phyloP scores from a whole-genome alignment of 2,888 invertebrate genomes.

The Pheosia tremula region DNA sequence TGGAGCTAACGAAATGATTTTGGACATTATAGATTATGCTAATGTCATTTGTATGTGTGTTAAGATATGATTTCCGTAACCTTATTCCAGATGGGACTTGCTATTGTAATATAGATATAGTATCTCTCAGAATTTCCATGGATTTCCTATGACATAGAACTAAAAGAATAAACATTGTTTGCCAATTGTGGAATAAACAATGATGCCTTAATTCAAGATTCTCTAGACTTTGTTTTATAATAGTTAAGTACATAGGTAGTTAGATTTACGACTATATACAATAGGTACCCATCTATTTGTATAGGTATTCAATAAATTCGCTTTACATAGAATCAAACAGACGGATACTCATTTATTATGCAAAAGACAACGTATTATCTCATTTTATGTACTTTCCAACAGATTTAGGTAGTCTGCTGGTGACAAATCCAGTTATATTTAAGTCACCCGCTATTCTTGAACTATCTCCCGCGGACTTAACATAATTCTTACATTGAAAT shows the following conservation, averaged over 20 bases:
- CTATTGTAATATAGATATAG: too few species aligned
- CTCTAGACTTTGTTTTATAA: too few species aligned
- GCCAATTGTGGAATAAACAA: too few species aligned
- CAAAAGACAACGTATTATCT: constrained; percentile 13
- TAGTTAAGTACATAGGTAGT: constrained; percentile 7
- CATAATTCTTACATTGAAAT: constrained; percentile 63
- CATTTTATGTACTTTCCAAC: constrained; percentile 12
- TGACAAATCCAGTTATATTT: constrained; percentile 25
- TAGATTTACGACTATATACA: constrained; percentile 32
- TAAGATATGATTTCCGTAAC: background rate
- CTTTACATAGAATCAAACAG: constrained; percentile 15
- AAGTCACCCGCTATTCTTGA: constrained; percentile 29
- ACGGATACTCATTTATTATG: constrained; percentile 10
- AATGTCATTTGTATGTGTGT: constrained; percentile 27
- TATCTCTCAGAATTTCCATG: too few species aligned
- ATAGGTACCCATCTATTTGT: constrained; percentile 10
- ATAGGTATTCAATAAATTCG: constrained; percentile 26
- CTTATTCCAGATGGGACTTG: background rate
- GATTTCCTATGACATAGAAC: too few species aligned
- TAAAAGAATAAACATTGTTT: too few species aligned
- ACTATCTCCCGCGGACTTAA: constrained; percentile 37
- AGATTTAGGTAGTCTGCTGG: background rate
- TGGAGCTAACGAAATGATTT: constrained; percentile 60
- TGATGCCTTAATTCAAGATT: too few species aligned
- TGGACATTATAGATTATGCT: constrained; percentile 46